phyloP scores from a whole-genome alignment of 2,888 invertebrate genomes.

The Cataglyphis cursor region DNA sequence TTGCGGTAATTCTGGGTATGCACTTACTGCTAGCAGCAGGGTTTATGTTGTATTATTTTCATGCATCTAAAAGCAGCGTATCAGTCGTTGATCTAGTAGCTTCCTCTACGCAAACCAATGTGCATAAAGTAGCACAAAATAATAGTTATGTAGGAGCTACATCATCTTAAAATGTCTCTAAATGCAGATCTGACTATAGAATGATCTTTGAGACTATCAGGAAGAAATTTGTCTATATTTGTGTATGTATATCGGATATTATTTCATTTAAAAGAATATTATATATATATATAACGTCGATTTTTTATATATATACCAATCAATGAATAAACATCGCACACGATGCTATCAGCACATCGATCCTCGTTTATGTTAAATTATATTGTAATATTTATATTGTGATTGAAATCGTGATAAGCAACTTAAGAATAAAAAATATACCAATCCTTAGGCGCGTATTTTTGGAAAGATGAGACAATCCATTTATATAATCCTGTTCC shows the following conservation, averaged over 20 bases:
- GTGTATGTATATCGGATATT: background rate
- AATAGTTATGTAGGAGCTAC: background rate
- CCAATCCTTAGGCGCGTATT: slow-evolving; percentile 44
- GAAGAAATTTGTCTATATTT: slow-evolving; percentile 1
- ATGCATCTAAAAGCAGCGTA: slow-evolving; percentile 86
- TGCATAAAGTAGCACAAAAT: slow-evolving; percentile 25
- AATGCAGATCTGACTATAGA: background rate
- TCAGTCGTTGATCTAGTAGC: background rate
- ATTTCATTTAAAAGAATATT: slow-evolving; percentile 25
- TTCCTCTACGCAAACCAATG: slow-evolving; percentile 10
- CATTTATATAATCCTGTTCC: slow-evolving; percentile 9
- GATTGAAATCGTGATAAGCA: slow-evolving; percentile 42
- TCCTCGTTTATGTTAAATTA: slow-evolving; percentile 50
- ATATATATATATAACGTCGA: background rate
- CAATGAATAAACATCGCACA: slow-evolving; percentile 38
- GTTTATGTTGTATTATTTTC: slow-evolving; percentile 95
- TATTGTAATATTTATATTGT: slow-evolving; percentile 68
- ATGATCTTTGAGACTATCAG: background rate
- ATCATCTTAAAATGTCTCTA: slow-evolving; percentile 18
- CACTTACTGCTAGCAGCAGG: slow-evolving; percentile 95
- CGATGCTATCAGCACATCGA: slow-evolving; percentile 33
- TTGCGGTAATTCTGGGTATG: slow-evolving; percentile 91
- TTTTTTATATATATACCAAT: slow-evolving; percentile 20
- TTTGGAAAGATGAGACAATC: slow-evolving; percentile 46
- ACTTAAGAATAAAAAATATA: slow-evolving; percentile 44